Conservation (phyloP, 35 echinoderm and acorn worm species). For the Ophioderma brevispina region DNA sequence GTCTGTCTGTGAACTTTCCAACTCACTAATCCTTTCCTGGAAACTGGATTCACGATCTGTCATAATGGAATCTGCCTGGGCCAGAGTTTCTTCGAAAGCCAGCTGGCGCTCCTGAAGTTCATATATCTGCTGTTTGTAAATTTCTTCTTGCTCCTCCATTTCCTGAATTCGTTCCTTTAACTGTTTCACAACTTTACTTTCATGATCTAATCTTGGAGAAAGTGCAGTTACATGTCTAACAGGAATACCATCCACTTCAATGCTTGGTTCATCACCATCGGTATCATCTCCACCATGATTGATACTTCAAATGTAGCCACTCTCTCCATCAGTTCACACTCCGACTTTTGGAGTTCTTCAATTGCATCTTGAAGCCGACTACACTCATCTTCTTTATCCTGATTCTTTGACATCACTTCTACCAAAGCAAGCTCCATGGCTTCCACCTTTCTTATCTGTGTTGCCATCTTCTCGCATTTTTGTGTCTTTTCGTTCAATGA, state of each 20-base stretch:
- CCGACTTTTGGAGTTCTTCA: neutral
- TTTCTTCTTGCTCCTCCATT: slow-evolving; percentile 58
- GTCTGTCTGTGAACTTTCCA: slow-evolving; percentile 70
- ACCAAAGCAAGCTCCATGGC: neutral
- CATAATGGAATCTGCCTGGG: slow-evolving; percentile 87
- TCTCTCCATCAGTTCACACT: neutral
- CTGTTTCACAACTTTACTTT: neutral
- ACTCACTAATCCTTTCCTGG: slow-evolving; percentile 52
- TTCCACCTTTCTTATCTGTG: slow-evolving; percentile 33
- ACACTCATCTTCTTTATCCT: neutral
- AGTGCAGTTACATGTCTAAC: neutral
- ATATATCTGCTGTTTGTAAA: slow-evolving; percentile 41
- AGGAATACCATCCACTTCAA: neutral
- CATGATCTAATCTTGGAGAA: neutral
- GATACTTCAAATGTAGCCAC: neutral
- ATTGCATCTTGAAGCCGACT: neutral
- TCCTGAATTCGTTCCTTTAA: slow-evolving; percentile 34
- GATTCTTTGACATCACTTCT: neutral
- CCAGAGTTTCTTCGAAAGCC: slow-evolving; percentile 86
- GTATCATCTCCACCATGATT: neutral
- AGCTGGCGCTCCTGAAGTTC: slow-evolving; percentile 68
- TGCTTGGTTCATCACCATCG: neutral
- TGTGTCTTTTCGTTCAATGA: slow-evolving; percentile 1
- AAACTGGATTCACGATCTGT: slow-evolving; percentile 70
- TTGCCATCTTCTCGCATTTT: slow-evolving; percentile 25